Conservation (phyloP, 1,140 invertebrate genomes). For the Capitella teleta region DNA sequence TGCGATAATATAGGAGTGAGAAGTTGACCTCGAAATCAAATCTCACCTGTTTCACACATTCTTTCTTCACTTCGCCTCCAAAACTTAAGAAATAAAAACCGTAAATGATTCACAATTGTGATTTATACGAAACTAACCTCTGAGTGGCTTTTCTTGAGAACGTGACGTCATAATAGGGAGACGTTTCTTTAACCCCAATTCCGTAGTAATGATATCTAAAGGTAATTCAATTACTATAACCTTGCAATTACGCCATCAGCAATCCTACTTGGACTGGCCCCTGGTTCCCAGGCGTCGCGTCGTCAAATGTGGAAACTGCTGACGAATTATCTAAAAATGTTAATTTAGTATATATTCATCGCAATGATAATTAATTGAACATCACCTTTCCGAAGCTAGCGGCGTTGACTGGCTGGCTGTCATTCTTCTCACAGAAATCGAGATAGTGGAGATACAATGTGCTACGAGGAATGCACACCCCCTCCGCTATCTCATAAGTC, state of each 20-base stretch:
- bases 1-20: too few species aligned
- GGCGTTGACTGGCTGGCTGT: conserved; percentile 48
- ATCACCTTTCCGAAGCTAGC: conserved; percentile 51
- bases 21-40: too few species aligned
- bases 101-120: too few species aligned
- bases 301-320: conserved; percentile 49
- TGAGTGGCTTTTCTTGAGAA: conserved; percentile 45
- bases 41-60: too few species aligned
- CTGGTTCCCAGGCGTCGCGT: conserved; percentile 48
- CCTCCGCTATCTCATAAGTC: conserved; percentile 50
- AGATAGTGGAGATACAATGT: conserved; percentile 49
- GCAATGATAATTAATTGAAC: not conserved
- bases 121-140: too few species aligned
- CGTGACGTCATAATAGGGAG: conserved; percentile 44
- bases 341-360: not conserved
- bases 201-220: conserved; percentile 47
- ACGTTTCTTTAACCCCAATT: conserved; percentile 44
- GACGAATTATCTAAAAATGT: conserved; percentile 45
- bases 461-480: conserved; percentile 50
- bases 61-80: too few species aligned
- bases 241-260: not conserved
- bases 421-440: conserved; percentile 46
- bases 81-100: too few species aligned
- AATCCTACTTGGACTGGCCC: conserved; percentile 47
- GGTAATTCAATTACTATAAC: not conserved